Evolutionary conservation across 1,140 invertebrate genomes (phyloP).

Genomic region (Zaprionus davidi): DNA sequence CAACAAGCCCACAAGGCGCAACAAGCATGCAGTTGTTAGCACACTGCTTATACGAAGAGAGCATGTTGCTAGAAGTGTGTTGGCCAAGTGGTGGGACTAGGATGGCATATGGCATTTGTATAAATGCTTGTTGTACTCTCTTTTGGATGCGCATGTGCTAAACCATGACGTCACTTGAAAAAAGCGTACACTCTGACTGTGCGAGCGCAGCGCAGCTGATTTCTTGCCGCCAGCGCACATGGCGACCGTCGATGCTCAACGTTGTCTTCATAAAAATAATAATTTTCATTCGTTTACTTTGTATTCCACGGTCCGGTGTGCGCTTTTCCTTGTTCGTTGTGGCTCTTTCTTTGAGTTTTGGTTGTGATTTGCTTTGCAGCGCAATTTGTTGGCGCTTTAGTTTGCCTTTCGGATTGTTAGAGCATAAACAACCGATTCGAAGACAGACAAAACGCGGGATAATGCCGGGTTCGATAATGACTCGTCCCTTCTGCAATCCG

Average conservation of each 20-base stretch:
- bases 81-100: constrained; percentile 45
- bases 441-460: constrained; percentile 20
- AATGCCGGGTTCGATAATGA: constrained; percentile 56
- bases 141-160: constrained; percentile 64
- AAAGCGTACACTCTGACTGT: constrained; percentile 49
- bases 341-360: not conserved
- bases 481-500: constrained; percentile 1
- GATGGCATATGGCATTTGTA: constrained; percentile 31
- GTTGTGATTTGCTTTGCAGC: not conserved
- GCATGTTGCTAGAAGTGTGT: constrained; percentile 23
- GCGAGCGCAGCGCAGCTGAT: constrained; percentile 62
- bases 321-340: constrained; percentile 27
- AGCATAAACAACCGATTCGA: constrained; percentile 52
- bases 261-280: constrained; percentile 47
- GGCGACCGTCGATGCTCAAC: constrained; percentile 22
- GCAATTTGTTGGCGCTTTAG: constrained; percentile 46
- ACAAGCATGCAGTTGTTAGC: constrained; percentile 66
- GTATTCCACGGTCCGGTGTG: constrained; percentile 55
- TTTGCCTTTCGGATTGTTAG: constrained; percentile 57
- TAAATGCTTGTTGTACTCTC: constrained; percentile 20
- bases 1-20: constrained; percentile 41
- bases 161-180: constrained; percentile 67
- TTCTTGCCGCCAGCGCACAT: constrained; percentile 58
- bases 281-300: constrained; percentile 68
- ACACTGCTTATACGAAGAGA: constrained; percentile 24